Base-by-base conservation (phyloP, 2,888 invertebrate species). In the Dione juno region DNA sequence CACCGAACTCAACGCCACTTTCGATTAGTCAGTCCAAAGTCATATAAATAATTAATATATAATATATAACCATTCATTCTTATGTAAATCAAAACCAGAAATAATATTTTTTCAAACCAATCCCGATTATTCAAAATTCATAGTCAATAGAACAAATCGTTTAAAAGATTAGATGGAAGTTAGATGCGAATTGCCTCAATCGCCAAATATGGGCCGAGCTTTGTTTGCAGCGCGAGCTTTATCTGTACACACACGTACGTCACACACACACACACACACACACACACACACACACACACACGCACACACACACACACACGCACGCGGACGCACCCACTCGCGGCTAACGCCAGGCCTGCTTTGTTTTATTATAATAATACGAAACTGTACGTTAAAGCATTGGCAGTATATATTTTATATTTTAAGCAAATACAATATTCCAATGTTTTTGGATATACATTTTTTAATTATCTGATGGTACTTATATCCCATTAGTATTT, bases 81-180 rank as follows among this genome's bases (percentile, higher is more conserved):
- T n/a, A n/a, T n/a, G n/a, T n/a, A n/a, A n/a, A n/a, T n/a, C n/a
- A n/a, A n/a, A n/a, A n/a, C n/a, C n/a, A n/a, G n/a, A n/a, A n/a
- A n/a, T n/a, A n/a, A n/a, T 28, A 28, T 28, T 28, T 28, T 3
- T 16, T 58, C 5, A 21, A 41, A 43, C 14, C n/a, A 28, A 13
- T 50, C 50, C 40, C 37, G 9, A 10, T 50, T 37, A 50, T 64
- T 8, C 16, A 16, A 61, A 54, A 45, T 45, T 3, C 21, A 13
- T 54, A 50, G 57, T 54, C n/a, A 63, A 45, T 10, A 9, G 6
- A 21, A 50, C 14, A 9, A 45, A 11, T 40, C 57, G 57, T 61
- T 66, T 59, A 53, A 41, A 61, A 73, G 72, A 73, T 74, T 75
- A 70, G 45, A 72, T 73, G 66, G 67, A 48, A 69, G 66, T 67